Conservation (phyloP, 2,888 invertebrate species). For the Drosophila cracens region DNA sequence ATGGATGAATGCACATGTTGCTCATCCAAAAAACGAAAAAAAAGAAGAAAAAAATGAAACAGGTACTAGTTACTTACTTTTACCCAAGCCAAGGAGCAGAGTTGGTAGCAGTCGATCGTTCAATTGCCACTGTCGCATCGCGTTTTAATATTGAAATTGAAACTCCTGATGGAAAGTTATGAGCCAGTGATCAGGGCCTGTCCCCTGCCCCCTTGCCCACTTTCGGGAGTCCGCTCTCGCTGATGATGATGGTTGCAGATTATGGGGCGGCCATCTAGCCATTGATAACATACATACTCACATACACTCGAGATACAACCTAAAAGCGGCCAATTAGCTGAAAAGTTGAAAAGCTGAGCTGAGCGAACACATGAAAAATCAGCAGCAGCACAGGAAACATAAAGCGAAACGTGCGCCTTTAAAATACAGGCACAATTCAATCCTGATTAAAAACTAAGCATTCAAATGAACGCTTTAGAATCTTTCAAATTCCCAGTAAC, state of each 20-base stretch:
- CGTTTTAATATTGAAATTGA: slow-evolving; percentile 71
- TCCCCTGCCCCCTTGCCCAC: neutral
- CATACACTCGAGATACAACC: slow-evolving; percentile 18
- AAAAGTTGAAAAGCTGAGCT: slow-evolving; percentile 14
- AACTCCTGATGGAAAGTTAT: slow-evolving; percentile 75
- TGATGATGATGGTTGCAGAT: slow-evolving; percentile 69
- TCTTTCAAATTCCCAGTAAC: neutral
- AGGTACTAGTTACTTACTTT: slow-evolving; percentile 62
- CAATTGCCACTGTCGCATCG: slow-evolving; percentile 59
- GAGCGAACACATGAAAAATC: slow-evolving; percentile 4
- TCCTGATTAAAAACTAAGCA: slow-evolving; percentile 1
- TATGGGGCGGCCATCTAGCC: slow-evolving; percentile 74
- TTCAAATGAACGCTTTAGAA: neutral
- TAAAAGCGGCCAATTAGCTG: slow-evolving; percentile 49
- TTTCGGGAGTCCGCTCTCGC: slow-evolving; percentile 24
- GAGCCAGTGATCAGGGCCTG: slow-evolving; percentile 21
- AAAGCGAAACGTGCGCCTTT: slow-evolving; percentile 28
- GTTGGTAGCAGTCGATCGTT: slow-evolving; percentile 4
- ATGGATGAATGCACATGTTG: slow-evolving; percentile 31
- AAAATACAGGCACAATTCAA: neutral
- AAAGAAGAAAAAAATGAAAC: slow-evolving; percentile 24
- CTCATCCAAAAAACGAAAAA: slow-evolving; percentile 40
- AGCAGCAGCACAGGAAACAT: slow-evolving; percentile 24
- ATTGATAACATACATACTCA: slow-evolving; percentile 64
- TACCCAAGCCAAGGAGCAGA: slow-evolving; percentile 38